phyloP scores from a whole-genome alignment of 92 coral and sea anemone species.

The Phenganax subtilis region DNA sequence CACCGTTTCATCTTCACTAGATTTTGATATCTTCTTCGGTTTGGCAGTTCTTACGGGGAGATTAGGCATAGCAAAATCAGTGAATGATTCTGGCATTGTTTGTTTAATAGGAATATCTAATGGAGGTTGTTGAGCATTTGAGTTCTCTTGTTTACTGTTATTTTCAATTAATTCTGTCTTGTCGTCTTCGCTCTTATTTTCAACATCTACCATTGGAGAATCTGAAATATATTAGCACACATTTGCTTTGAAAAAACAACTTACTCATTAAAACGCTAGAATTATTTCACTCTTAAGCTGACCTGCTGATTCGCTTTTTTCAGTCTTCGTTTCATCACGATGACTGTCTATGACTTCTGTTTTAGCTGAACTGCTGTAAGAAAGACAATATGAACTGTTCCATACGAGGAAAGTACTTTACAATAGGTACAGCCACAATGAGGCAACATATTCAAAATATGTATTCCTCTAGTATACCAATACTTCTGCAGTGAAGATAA shows the following conservation, averaged over 20 bases:
- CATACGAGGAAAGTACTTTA: background rate
- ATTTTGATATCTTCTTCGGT: background rate
- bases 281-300: too few species aligned
- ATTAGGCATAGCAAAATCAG: conserved; percentile 20
- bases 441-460: background rate
- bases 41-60: conserved; percentile 4
- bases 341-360: too few species aligned
- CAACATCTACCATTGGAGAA: conserved; percentile 5
- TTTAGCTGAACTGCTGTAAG: too few species aligned
- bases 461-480: conserved; percentile 13
- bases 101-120: background rate
- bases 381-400: too few species aligned
- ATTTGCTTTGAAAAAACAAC: too few species aligned
- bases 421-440: background rate
- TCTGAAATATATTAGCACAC: background rate
- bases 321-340: too few species aligned
- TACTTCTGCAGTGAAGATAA: conserved; percentile 69
- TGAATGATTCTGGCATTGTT: background rate
- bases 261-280: too few species aligned
- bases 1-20: background rate
- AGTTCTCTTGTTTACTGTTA: background rate
- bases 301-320: too few species aligned
- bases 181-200: background rate
- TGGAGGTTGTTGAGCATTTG: background rate
- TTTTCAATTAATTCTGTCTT: background rate